phyloP scores from a whole-genome alignment of 2,113 vertebrate genomes.

The Lasiurus cinereus region DNA sequence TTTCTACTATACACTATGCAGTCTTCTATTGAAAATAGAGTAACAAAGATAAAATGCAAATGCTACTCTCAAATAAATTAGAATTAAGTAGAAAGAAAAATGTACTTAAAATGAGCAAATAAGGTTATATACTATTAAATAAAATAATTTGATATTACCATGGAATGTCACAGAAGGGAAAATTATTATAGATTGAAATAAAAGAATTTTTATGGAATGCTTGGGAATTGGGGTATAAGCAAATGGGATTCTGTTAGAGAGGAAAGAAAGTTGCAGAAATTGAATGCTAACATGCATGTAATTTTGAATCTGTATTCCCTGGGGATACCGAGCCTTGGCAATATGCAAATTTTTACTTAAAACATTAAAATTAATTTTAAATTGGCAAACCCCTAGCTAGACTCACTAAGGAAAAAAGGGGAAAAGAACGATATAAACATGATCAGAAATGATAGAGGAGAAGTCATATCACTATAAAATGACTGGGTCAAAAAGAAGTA shows the following conservation, averaged over 20 bases:
- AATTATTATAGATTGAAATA: not conserved
- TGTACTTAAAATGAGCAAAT: not conserved
- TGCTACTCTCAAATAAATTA: not conserved
- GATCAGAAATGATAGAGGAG: too few relatives aligned
- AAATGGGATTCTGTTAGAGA: not conserved
- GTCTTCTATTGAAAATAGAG: not conserved
- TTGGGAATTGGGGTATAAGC: slow-evolving; percentile 14
- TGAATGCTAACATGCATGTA: not conserved
- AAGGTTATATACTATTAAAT: not conserved
- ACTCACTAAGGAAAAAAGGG: too few relatives aligned
- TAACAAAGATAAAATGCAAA: not conserved
- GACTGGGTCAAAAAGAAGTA: too few relatives aligned
- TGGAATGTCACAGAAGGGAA: slow-evolving; percentile 15
- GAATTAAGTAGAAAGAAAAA: slow-evolving; percentile 34
- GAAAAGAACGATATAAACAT: too few relatives aligned
- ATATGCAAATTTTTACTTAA: not conserved
- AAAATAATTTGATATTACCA: not conserved
- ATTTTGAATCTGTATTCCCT: slow-evolving; percentile 22
- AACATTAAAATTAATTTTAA: not conserved
- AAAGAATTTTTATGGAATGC: not conserved
- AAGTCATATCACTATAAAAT: too few relatives aligned
- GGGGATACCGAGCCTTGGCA: not conserved
- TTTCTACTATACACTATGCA: not conserved
- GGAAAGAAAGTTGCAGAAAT: slow-evolving; percentile 9
- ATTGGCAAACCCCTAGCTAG: too few relatives aligned